A percentile compares a stretch with the other conserved stretches of the same genome.
Conservation (phyloP, 2,797 vertebrate species). For the Synanceia verrucosa region DNA sequence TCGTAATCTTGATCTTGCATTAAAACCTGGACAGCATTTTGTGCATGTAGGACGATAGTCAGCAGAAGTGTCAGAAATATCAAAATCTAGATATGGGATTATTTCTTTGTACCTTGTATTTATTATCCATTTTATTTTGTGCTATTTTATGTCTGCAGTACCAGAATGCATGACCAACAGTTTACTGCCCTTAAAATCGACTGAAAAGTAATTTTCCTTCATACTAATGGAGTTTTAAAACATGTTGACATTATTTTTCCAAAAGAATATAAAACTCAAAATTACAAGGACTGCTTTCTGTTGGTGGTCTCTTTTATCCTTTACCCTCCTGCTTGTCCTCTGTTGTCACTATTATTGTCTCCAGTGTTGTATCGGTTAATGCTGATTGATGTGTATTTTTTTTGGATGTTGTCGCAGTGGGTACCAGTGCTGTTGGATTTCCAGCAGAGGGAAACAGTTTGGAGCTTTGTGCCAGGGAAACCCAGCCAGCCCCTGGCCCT, state of each 20-base stretch:
- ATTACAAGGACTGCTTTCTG: neutral
- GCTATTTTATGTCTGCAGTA: neutral
- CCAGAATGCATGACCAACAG: neutral
- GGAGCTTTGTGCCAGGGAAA: slow-evolving; percentile 86
- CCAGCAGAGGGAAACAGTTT: slow-evolving; percentile 85
- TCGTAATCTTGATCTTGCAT: neutral
- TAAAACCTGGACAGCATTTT: neutral
- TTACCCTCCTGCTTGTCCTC: neutral
- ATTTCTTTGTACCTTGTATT: neutral
- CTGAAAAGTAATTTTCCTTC: neutral
- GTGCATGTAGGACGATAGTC: too few relatives aligned
- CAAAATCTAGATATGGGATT: neutral
- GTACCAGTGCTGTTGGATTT: slow-evolving; percentile 89
- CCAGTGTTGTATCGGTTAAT: neutral
- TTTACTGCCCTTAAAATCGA: neutral
- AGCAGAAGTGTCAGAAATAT: neutral
- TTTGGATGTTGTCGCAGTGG: slow-evolving; percentile 83
- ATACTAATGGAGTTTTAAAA: neutral
- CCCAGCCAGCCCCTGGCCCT: slow-evolving; percentile 85
- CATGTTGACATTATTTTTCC: neutral
- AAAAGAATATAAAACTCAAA: too few relatives aligned
- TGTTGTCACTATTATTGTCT: neutral
- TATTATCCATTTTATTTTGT: neutral
- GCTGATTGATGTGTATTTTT: slow-evolving; percentile 17
- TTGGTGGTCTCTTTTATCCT: neutral